Percentiles rank a stretch among this genome's conserved stretches.
Conservation (phyloP, 1,140 invertebrate genomes). For the Heliconius hermathena region DNA sequence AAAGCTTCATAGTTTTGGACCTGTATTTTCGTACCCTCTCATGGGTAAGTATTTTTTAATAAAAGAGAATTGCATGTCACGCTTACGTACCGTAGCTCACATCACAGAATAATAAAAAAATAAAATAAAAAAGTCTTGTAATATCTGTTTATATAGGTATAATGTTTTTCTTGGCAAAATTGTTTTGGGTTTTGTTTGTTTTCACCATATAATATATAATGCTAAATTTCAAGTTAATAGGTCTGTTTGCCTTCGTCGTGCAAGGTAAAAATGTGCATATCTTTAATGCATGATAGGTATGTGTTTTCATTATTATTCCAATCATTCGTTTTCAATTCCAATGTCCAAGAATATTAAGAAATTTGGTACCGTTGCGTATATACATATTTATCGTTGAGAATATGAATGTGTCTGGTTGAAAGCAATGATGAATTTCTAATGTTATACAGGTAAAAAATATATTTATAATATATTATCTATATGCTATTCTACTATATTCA, state of each 20-base stretch:
- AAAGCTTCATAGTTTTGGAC: neutral
- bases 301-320: constrained; percentile 10
- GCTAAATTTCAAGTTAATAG: neutral
- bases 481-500: too few relatives aligned
- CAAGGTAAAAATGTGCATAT: neutral
- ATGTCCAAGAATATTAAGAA: neutral
- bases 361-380: neutral
- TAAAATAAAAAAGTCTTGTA: too few relatives aligned
- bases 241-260: neutral
- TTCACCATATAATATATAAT: neutral
- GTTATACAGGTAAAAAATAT: too few relatives aligned
- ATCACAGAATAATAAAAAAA: too few relatives aligned
- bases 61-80: neutral
- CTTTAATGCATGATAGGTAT: neutral
- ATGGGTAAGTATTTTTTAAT: neutral
- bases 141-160: too few relatives aligned
- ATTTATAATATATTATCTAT: too few relatives aligned
- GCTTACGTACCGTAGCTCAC: neutral
- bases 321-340: constrained; percentile 3
- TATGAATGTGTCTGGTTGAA: neutral
- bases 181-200: too few relatives aligned
- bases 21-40: too few relatives aligned
- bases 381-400: neutral
- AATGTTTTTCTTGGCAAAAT: too few relatives aligned
- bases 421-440: neutral